Base-by-base conservation (phyloP, 2,888 invertebrate genomes). In the Philopedon plagiatum region DNA sequence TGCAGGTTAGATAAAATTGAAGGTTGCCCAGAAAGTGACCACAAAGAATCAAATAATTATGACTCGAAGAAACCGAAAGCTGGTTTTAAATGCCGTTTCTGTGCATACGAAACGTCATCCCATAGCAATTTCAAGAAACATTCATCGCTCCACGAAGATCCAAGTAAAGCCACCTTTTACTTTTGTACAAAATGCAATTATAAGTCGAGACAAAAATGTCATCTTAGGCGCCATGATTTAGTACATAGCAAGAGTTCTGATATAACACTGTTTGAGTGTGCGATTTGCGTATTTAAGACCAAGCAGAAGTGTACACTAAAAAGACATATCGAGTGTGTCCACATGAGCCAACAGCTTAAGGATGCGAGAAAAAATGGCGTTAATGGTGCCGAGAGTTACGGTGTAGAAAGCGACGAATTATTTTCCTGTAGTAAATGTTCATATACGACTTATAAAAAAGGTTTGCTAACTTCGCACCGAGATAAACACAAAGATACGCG, bases 401-500 rank as follows among this genome's bases (percentile, higher is more conserved):
- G n/a, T n/a, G n/a, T n/a, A n/a, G n/a, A n/a, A n/a, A n/a, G n/a
- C 18, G 13, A 7, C 8, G 51, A 46, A 21, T 5, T 41, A 32
- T 23, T 44, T 46, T 5, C 9, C 3, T 72, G 72, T 18, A 26
- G 18, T n/a, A 19, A 54, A 32, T 71, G 71, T 56, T 19, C 66
- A 2, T 72, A 72, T 32, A 57, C n/a, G 7, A 68, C 67, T 3
- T 15, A 5, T 5, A 62, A 23, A 19, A 68, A 26, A 58, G 39
- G 58, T 15, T 39, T 63, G 13, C 18, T 68, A 3, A 5, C 34
- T n/a, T 15, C 63, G 9, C 72, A 72, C 18, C n/a, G 62, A n/a
- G 72, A 68, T 34, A 72, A 67, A 44, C 72, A 72, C 39, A 67
- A 71, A 62, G 57, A 67, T 23, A n/a, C 58, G 2, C 13, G 9